Evolutionary conservation across 2,797 vertebrate species (phyloP), one percentile per base, ranked within the genome.

Genomic region (Acropternis orthonyx): DNA sequence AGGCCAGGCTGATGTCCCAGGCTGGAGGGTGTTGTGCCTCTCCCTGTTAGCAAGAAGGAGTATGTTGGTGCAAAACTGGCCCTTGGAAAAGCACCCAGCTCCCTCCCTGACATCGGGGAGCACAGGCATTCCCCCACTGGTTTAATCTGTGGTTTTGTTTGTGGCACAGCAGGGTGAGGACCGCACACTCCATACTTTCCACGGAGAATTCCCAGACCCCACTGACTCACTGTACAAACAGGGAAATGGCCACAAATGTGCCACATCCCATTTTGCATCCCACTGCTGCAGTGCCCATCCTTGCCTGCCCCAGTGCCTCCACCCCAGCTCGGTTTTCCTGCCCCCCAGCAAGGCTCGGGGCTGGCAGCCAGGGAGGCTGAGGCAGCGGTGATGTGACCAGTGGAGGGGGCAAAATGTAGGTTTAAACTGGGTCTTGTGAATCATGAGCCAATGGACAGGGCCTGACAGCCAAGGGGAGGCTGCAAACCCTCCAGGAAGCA

Each of bases 391-490:
- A 26, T 0, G 0, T 6, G 27, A 37, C 20, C 4, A 5, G 9
- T 1, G 2, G 37, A 30, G 46, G 6, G 16, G 10, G 12, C 13
- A 65, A 51, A 66, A 34, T 6, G 21, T 4, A 16, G 46, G 9
- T 17, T 61, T 46, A 84, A 77, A 51, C 19, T 4, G 59, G 36
- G 46, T 59, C 43, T 37, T 9, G 30, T 24, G 32, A 5, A 0
- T 17, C 0, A 1, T 1, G 7, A 66, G 21, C 34, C 12, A 13
- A 0, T 0, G 14, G 39, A 2, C 11, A 22, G 41, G 46, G 28
- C 32, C 81, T 1, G 15, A 44, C 0, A 0, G 76, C 83, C 67
- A n/a, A 15, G 32, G 55, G 72, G 24, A 58, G 73, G 37, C 80
- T 66, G 76, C 73, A 75, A 65, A 61, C 37, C 14, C 49, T 1